Evolutionary conservation across 2,888 invertebrate genomes (phyloP).

Genomic region (Pyrocoelia pectoralis): DNA sequence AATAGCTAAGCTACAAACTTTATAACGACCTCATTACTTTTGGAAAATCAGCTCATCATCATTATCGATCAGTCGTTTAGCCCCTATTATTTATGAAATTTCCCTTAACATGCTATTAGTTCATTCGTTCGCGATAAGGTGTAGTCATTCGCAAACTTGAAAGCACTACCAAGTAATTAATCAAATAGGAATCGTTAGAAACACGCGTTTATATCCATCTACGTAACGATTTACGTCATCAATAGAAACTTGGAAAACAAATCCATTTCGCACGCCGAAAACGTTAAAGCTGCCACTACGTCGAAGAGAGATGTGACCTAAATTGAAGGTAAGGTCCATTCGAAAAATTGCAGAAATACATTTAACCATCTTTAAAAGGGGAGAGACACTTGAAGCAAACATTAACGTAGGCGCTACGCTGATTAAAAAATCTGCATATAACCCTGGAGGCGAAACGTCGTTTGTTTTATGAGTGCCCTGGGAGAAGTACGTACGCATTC

Average conservation of each 20-base stretch:
- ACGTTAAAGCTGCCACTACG: too few relatives aligned
- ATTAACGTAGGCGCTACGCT: constrained; percentile 52
- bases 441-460: constrained; percentile 39
- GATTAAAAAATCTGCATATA: constrained; percentile 54
- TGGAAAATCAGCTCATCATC: background rate
- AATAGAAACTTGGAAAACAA: constrained; percentile 1
- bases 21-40: constrained; percentile 10
- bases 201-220: constrained; percentile 48
- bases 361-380: constrained; percentile 15
- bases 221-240: background rate
- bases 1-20: constrained; percentile 4
- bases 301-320: background rate
- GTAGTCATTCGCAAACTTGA: constrained; percentile 30
- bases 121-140: background rate
- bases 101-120: constrained; percentile 21
- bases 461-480: constrained; percentile 46
- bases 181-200: constrained; percentile 50
- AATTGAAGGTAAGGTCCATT: background rate
- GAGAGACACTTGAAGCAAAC: constrained; percentile 44
- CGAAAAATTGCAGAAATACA: background rate
- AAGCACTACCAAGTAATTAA: constrained; percentile 44
- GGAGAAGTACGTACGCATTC: constrained; percentile 45
- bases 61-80: constrained; percentile 19
- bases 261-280: background rate
- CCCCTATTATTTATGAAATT: constrained; percentile 27